Evolutionary conservation across 2,888 invertebrate species (phyloP).

Genomic region (Venustoraphidia nigricollis): DNA sequence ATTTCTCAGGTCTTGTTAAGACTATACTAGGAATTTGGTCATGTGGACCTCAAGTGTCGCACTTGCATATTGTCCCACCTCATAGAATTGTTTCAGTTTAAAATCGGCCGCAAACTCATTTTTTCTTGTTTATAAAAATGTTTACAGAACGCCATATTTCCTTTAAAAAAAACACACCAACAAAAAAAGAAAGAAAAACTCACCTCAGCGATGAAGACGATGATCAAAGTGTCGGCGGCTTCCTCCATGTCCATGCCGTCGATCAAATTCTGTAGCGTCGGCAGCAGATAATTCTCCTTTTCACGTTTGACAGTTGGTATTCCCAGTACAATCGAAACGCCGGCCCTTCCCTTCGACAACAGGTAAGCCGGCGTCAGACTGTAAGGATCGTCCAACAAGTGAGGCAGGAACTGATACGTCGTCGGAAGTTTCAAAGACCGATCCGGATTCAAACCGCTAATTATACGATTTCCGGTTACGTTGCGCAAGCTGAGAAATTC

Average conservation of each 20-base stretch:
- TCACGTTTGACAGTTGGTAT: slow-evolving; percentile 82
- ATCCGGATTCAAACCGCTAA: slow-evolving; percentile 26
- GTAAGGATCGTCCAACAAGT: slow-evolving; percentile 61
- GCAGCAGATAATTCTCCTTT: slow-evolving; percentile 71
- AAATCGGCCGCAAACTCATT: too few relatives aligned
- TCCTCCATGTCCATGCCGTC: slow-evolving; percentile 59
- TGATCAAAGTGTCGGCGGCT: slow-evolving; percentile 63
- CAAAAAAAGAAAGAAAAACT: slow-evolving; percentile 10
- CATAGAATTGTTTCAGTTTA: too few relatives aligned
- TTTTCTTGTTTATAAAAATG: too few relatives aligned
- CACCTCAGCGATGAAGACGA: slow-evolving; percentile 77
- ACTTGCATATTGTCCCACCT: too few relatives aligned
- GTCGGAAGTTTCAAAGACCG: slow-evolving; percentile 53
- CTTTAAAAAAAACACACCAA: neutral
- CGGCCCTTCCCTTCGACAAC: slow-evolving; percentile 54
- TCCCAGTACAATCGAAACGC: slow-evolving; percentile 72
- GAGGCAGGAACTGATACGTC: slow-evolving; percentile 74
- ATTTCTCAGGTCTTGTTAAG: too few relatives aligned
- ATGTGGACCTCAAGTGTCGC: too few relatives aligned
- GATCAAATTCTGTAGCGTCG: slow-evolving; percentile 72
- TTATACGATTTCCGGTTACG: slow-evolving; percentile 34
- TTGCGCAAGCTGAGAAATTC: slow-evolving; percentile 28
- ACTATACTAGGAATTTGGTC: too few relatives aligned
- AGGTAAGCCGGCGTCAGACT: slow-evolving; percentile 66
- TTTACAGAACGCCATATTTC: neutral